Conservation (phyloP, 2,797 vertebrate genomes). For the Sebastes hopkinsi region DNA sequence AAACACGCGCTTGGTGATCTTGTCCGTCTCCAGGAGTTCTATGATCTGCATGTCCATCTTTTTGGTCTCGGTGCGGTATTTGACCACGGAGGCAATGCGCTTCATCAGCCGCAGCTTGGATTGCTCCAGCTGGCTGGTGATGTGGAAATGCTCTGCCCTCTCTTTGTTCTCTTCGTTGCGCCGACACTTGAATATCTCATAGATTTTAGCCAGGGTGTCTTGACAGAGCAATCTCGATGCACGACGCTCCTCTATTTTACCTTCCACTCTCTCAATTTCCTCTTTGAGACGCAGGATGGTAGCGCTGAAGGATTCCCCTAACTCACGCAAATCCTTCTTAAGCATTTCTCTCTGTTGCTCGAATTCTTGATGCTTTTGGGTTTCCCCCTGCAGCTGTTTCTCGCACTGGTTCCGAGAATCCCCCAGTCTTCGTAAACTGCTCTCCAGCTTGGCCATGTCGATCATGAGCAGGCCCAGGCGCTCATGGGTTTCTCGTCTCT, state of each 20-base stretch:
- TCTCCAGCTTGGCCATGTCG: conserved; percentile 38
- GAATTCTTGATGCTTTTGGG: conserved; percentile 24
- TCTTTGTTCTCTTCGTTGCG: conserved; percentile 52
- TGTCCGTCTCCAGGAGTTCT: conserved; percentile 49
- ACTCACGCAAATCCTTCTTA: conserved; percentile 40
- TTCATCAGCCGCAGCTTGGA: conserved; percentile 66
- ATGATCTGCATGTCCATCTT: conserved; percentile 68
- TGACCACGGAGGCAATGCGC: conserved; percentile 47
- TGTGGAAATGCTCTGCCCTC: conserved; percentile 21
- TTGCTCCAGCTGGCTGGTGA: conserved; percentile 52
- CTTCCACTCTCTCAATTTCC: conserved; percentile 48
- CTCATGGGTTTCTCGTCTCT: conserved; percentile 14
- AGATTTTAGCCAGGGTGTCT: conserved; percentile 25
- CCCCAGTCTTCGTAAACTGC: conserved; percentile 15
- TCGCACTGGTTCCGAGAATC: conserved; percentile 24
- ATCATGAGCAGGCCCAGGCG: conserved; percentile 19
- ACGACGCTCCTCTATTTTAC: conserved; percentile 27
- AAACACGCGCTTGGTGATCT: conserved; percentile 40
- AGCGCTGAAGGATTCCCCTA: conserved; percentile 17
- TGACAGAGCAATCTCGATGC: neutral
- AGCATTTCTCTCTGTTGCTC: conserved; percentile 32
- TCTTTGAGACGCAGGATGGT: conserved; percentile 36
- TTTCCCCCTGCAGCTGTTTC: conserved; percentile 52
- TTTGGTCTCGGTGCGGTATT: conserved; percentile 51
- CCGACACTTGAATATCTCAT: conserved; percentile 44